Evolutionary conservation across 2,797 vertebrate genomes (phyloP).

Genomic region (Myripristis jacobus): DNA sequence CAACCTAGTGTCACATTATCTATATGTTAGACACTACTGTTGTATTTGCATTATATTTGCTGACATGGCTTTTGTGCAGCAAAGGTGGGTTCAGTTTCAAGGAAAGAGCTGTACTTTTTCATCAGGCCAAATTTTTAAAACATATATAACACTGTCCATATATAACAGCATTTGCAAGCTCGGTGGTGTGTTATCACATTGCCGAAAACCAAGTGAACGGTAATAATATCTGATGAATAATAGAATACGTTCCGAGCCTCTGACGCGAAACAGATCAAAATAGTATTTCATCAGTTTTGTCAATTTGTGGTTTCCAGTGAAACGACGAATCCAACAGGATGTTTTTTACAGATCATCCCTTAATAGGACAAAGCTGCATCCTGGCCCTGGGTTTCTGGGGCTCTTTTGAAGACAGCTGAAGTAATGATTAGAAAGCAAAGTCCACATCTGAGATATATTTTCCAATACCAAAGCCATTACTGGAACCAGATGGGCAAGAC

Average conservation of each 20-base stretch:
- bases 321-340: slow-evolving; percentile 47
- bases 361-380: slow-evolving; percentile 71
- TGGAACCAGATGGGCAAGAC: slow-evolving; percentile 79
- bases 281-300: slow-evolving; percentile 47
- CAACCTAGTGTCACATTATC: no score
- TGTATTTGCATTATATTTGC: no score
- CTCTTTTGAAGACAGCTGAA: slow-evolving; percentile 76
- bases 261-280: slow-evolving; percentile 41
- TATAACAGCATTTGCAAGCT: neutral
- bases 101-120: no score
- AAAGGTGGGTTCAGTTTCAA: no score
- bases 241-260: slow-evolving; percentile 16
- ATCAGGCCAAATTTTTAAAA: no score
- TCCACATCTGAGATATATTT: slow-evolving; percentile 85
- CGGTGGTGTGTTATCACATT: slow-evolving; percentile 7
- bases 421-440: slow-evolving; percentile 77
- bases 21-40: no score
- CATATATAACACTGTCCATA: no score
- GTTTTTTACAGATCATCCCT: slow-evolving; percentile 66
- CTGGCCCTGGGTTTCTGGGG: slow-evolving; percentile 46
- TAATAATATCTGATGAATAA: slow-evolving; percentile 27
- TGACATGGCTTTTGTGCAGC: no score
- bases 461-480: slow-evolving; percentile 74
- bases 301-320: slow-evolving; percentile 44
- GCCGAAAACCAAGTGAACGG: slow-evolving; percentile 18